Conservation (phyloP, 2,113 vertebrate genomes). For the Heterotilapia buettikoferi region DNA sequence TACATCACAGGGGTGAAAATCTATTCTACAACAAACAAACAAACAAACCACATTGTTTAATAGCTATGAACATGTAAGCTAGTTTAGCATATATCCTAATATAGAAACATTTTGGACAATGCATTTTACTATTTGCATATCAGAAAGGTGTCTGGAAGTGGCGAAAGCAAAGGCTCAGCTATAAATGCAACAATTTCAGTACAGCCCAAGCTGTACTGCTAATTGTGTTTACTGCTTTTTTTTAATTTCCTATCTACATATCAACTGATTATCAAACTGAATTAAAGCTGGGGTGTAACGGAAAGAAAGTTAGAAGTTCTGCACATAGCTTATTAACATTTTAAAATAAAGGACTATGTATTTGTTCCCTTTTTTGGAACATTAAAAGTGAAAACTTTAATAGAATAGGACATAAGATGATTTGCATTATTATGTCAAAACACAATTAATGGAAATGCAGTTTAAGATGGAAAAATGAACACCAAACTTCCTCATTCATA, state of each 20-base stretch:
- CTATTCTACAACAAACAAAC: neutral
- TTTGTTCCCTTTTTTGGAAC: neutral
- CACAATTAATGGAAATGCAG: neutral
- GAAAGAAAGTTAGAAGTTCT: neutral
- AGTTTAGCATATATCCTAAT: neutral
- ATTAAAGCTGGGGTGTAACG: neutral
- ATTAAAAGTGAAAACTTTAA: neutral
- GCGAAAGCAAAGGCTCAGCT: neutral
- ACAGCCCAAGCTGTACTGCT: rapidly evolving
- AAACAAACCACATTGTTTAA: neutral
- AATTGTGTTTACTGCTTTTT: neutral
- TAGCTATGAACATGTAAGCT: neutral
- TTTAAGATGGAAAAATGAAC: neutral
- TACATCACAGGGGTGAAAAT: neutral
- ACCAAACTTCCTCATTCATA: neutral
- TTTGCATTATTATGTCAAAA: neutral
- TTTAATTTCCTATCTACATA: neutral
- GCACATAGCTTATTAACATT: neutral
- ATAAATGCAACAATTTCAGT: neutral
- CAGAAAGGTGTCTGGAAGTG: neutral
- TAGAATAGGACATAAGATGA: neutral
- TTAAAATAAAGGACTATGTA: neutral
- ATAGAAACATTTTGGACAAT: neutral
- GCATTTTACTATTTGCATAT: neutral
- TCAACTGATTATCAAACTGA: neutral